Percentiles rank a stretch among this genome's conserved stretches.
Evolutionary conservation across 2,888 invertebrate genomes (phyloP).

Genomic region (Vannuccia rotundouncinata): DNA sequence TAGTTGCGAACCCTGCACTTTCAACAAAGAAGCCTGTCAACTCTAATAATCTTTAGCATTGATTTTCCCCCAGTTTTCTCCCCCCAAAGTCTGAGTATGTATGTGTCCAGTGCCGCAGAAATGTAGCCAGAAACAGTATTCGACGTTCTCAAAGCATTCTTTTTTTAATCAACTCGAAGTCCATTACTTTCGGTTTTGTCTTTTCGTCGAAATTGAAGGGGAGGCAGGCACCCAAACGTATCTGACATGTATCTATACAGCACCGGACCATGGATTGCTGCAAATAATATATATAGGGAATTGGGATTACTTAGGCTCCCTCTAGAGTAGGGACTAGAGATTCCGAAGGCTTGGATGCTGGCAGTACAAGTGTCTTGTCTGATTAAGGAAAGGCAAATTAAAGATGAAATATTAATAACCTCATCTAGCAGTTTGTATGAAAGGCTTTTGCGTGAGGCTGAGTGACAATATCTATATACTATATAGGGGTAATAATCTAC

Average conservation of each 20-base stretch:
- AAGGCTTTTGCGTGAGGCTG: no score
- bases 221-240: background rate
- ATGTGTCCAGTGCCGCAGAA: no score
- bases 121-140: no score
- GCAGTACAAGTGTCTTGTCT: slow-evolving; percentile 12
- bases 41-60: slow-evolving; percentile 19
- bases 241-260: background rate
- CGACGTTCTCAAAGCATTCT: no score
- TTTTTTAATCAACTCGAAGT: background rate
- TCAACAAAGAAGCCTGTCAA: background rate
- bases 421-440: no score
- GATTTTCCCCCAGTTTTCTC: background rate
- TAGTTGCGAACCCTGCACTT: background rate
- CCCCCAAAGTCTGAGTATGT: no score
- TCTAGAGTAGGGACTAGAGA: background rate
- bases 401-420: slow-evolving; percentile 23
- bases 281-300: background rate
- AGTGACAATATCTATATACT: no score
- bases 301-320: background rate
- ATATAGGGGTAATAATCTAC: no score
- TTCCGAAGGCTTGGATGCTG: background rate
- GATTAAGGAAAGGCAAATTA: slow-evolving; percentile 15
- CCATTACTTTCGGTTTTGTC: background rate
- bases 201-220: background rate
- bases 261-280: no score